phyloP scores from a whole-genome alignment of 2,797 vertebrate species.

The Eupleurogrammus muticus region DNA sequence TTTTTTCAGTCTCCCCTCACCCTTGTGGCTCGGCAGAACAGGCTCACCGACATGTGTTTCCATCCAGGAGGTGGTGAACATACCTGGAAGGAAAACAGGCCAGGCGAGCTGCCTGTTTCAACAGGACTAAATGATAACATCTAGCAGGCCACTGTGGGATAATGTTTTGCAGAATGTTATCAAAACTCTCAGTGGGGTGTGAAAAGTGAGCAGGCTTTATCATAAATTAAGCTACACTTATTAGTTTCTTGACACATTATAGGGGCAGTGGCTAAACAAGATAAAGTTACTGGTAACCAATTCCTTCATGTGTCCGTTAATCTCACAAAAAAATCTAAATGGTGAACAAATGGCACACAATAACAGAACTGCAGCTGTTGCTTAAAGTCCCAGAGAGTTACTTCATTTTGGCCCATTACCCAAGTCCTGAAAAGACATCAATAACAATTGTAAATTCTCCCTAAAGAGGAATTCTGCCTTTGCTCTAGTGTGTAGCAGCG shows the following conservation, averaged over 20 bases:
- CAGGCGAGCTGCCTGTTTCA: slow-evolving; percentile 69
- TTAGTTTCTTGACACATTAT: slow-evolving; percentile 21
- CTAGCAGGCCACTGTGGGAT: slow-evolving; percentile 53
- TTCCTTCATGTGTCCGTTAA: not conserved
- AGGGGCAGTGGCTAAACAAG: slow-evolving; percentile 18
- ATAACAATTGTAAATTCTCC: slow-evolving; percentile 16
- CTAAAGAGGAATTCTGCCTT: slow-evolving; percentile 17
- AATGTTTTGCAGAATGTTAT: slow-evolving; percentile 61
- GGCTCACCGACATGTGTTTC: slow-evolving; percentile 55
- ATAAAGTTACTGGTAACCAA: slow-evolving; percentile 11
- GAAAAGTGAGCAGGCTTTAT: slow-evolving; percentile 39
- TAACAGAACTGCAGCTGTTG: not conserved
- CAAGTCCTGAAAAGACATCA: slow-evolving; percentile 11
- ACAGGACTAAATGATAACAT: slow-evolving; percentile 73
- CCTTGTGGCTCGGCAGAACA: slow-evolving; percentile 49
- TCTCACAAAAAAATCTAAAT: slow-evolving; percentile 7
- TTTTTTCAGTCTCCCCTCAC: slow-evolving; percentile 26
- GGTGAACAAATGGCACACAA: slow-evolving; percentile 14
- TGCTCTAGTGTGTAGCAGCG: not conserved
- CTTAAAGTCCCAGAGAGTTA: slow-evolving; percentile 9
- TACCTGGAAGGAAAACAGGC: slow-evolving; percentile 74
- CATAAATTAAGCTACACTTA: slow-evolving; percentile 34
- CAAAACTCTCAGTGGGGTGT: slow-evolving; percentile 41
- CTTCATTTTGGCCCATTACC: not conserved
- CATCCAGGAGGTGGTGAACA: slow-evolving; percentile 63